Conservation (phyloP, 2,797 vertebrate genomes). For the Kryptopterus vitreolus region DNA sequence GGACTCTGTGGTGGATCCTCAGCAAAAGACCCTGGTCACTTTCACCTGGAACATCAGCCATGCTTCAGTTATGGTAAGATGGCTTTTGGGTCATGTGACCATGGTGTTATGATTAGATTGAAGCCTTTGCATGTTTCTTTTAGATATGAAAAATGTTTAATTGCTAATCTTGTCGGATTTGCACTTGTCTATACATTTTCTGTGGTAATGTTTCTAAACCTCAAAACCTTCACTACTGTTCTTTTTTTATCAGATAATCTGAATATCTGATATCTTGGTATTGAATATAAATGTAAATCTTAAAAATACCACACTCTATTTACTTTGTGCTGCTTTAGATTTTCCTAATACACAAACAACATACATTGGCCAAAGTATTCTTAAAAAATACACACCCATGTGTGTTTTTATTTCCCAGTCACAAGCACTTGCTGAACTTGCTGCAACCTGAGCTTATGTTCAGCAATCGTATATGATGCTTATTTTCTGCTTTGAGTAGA, state of each 20-base stretch:
- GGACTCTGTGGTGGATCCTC: constrained; percentile 93
- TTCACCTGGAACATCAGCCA: constrained; percentile 98
- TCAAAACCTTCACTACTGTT: not conserved
- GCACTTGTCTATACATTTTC: not conserved
- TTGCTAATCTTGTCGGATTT: not conserved
- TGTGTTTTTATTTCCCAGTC: not conserved
- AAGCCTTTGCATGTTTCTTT: not conserved
- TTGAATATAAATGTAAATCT: not conserved
- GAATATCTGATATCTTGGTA: not conserved
- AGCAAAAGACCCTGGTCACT: constrained; percentile 90
- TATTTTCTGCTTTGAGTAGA: not conserved
- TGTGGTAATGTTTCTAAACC: not conserved
- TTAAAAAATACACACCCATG: too few relatives aligned
- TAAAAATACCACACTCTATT: not conserved
- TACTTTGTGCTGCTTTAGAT: not conserved
- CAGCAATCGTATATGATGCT: not conserved
- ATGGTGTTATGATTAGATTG: not conserved
- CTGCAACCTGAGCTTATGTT: not conserved
- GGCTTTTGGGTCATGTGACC: not conserved
- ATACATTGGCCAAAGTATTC: not conserved
- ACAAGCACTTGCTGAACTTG: not conserved
- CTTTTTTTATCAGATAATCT: not conserved
- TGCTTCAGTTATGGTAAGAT: constrained; percentile 85
- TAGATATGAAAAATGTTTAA: not conserved
- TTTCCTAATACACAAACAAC: not conserved